Percentiles rank a stretch among this genome's conserved stretches.
Conservation (phyloP, 2,888 invertebrate genomes). For the Apodemia zela region DNA sequence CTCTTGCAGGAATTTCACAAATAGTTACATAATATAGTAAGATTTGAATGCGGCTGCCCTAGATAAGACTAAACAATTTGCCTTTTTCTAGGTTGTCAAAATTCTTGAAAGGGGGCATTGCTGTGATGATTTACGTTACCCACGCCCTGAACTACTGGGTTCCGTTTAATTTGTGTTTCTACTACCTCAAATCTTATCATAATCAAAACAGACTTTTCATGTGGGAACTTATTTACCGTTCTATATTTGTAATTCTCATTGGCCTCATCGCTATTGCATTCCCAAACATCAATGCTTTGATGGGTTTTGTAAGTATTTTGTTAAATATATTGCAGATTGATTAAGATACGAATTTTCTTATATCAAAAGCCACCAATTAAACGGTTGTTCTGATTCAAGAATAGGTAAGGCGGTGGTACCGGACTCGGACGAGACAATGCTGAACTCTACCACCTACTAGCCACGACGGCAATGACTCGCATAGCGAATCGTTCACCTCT, state of each 20-base stretch:
- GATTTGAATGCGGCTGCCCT: neutral
- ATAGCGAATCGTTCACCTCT: too few relatives aligned
- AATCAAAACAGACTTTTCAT: conserved; percentile 9
- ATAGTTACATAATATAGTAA: neutral
- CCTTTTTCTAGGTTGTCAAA: neutral
- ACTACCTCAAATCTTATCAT: conserved; percentile 44
- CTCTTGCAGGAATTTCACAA: neutral
- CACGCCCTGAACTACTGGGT: conserved; percentile 62
- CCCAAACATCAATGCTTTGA: conserved; percentile 52
- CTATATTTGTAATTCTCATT: conserved; percentile 43
- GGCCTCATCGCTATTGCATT: conserved; percentile 45
- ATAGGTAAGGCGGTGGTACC: too few relatives aligned
- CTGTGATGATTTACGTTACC: conserved; percentile 57
- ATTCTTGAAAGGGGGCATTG: conserved; percentile 48
- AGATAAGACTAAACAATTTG: neutral
- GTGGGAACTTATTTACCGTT: conserved; percentile 18
- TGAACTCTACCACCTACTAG: too few relatives aligned
- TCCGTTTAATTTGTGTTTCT: conserved; percentile 54
- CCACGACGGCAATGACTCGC: too few relatives aligned
- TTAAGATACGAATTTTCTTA: too few relatives aligned
- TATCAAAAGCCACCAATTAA: too few relatives aligned
- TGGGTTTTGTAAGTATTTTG: conserved; percentile 62
- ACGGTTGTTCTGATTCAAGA: too few relatives aligned
- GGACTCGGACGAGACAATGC: too few relatives aligned
- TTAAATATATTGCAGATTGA: too few relatives aligned